Base-by-base conservation (phyloP, 2,888 invertebrate species). In the Drosophila barbarae region DNA sequence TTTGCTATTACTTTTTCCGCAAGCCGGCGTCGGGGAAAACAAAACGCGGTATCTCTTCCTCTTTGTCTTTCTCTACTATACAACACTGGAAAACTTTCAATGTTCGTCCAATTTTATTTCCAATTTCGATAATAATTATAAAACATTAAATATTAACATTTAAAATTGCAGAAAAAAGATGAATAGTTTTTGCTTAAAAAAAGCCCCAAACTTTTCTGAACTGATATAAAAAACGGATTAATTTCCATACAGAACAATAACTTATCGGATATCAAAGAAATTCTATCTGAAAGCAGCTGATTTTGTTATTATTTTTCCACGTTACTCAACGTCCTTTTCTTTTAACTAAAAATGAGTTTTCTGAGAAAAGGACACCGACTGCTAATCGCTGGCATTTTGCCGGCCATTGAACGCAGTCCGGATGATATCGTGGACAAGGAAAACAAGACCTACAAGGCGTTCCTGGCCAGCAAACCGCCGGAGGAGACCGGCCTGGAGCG, bases 401-500 rank as follows among this genome's bases (percentile, higher is more conserved):
- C 87, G 8, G 66, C 70, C 36, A 54, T 80, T 9, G 74, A 72
- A 30, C 56, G 59, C 10, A 13, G 53, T 10, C 18, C 69, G 39
- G 84, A 87, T 56, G 77, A 83, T 26, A 52, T 78, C 9, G 67
- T 84, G 13, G 65, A 70, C 36, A 87, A 87, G 49, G 87, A 87
- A 3, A 86, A 61, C 26, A 84, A 78, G 52, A 89, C 88, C 0
- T 89, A 89, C 74, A 85, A 84, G 73, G 59, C 87, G 0, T 89
- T 72, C 57, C 39, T 87, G 53, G 71, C 81, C 12, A 71, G 67
- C 5, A 74, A 69, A n/a, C 63, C 71, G 3, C 56, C 71, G 2
- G 77, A 79, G 13, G 90, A 90, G 78, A 88, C 87, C 13, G 90
- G 90, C 10, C 53, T 52, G 64, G 90, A 89, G 23, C 76, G 90